Conservation (phyloP, 64 coral and sea anemone genomes). For the Pachyseris speciosa region DNA sequence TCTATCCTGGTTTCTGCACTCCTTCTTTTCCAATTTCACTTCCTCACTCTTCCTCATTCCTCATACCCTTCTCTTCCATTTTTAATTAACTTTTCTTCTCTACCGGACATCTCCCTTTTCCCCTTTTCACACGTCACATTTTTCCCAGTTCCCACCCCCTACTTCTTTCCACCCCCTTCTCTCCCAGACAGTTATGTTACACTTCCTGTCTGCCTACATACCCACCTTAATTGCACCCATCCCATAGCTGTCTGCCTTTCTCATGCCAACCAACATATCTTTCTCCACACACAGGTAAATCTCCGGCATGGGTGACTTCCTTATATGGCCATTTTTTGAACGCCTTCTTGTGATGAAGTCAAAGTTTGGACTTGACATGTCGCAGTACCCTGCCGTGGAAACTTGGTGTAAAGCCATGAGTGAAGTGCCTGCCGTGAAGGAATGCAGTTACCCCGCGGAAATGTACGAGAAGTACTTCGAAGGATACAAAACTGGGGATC, state of each 20-base stretch:
- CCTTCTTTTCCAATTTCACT: too few relatives aligned
- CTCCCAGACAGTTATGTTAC: background rate
- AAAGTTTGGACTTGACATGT: background rate
- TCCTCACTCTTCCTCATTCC: too few relatives aligned
- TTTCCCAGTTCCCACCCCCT: too few relatives aligned
- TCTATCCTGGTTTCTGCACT: too few relatives aligned
- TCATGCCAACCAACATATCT: too few relatives aligned
- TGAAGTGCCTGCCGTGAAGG: conserved; percentile 9
- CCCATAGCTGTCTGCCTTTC: too few relatives aligned
- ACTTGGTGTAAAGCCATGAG: conserved; percentile 2
- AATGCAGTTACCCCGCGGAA: background rate
- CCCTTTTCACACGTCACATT: too few relatives aligned
- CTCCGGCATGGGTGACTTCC: conserved; percentile 24
- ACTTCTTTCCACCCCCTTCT: too few relatives aligned
- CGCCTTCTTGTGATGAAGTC: background rate
- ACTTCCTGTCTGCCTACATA: background rate
- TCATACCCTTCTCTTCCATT: too few relatives aligned
- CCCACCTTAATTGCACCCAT: too few relatives aligned
- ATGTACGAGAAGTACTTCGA: background rate
- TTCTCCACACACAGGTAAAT: background rate
- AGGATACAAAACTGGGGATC: background rate
- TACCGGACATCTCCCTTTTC: too few relatives aligned
- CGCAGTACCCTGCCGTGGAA: background rate
- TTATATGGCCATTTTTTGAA: conserved; percentile 37
- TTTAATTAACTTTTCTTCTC: too few relatives aligned